Evolutionary conservation across 92 coral and sea anemone species (phyloP), one percentile per base, ranked within the genome.

Genomic region (Paragorgia papillata): DNA sequence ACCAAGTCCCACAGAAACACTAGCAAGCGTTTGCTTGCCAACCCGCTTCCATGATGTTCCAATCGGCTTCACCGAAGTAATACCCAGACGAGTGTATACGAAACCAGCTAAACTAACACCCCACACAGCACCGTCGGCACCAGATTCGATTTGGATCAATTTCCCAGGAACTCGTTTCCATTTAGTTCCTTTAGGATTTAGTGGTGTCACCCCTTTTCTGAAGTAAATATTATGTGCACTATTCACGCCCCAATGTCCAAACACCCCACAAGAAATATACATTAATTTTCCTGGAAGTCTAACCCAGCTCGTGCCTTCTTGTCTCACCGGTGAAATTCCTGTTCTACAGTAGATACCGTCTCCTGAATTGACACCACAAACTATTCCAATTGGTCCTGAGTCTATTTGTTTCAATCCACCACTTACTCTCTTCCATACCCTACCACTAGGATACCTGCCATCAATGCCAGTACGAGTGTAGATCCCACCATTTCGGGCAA

Each of bases 381-480:
- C 66, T 13, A 69, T 55, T 9, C 85, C 85, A n/a, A 57, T 27
- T 0, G 85, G 81, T 17, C 85, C 85, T 22, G 80, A 73, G 34
- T 82, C 85, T 1, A 82, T 64, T 25, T 82, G 80, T n/a, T 62
- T 74, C 2, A 82, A 69, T 39, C 55, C 26, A 18, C 73, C 73
- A 39, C 12, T 10, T 24, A 43, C 54, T 25, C 39, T 4, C 44
- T 2, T 14, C 55, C 55, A 66, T 0, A 17, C 3, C 5, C 43
- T 5, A 4, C 43, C 43, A 37, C 43, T 37, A 5, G 43, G 43
- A 37, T 5, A 4, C 6, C 6, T 12, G 58, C 29, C 40, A 46
- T 61, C 76, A 53, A 31, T 35, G 8, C 46, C 32, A 1, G 37
- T 30, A 26, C 49, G 29, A 54, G 20, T 35, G 54, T 39, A 66